A percentile compares a stretch with the other conserved stretches of the same genome.
These are phyloP conservation scores for Otis tarda DNA, from an alignment of 2,113 vertebrate species.

Conservation along the genomic window DNA sequence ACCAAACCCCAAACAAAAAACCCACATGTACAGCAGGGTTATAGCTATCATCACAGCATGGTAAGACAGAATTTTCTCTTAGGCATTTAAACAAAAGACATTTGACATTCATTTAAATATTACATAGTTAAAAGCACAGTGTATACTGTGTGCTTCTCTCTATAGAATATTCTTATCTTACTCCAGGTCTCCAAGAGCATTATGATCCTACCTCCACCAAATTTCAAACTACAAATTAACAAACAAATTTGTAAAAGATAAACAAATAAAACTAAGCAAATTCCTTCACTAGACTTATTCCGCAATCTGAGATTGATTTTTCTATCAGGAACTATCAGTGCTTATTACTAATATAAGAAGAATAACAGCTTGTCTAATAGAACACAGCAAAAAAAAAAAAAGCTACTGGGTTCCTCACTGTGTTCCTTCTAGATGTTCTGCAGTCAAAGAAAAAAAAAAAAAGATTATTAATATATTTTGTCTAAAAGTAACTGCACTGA, in stretches of 20 bases:
- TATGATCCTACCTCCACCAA: neutral
- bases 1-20: rapidly evolving
- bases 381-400: neutral
- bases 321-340: neutral
- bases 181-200: neutral
- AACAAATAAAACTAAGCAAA: neutral
- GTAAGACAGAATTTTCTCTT: neutral
- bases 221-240: neutral
- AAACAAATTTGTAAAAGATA: neutral
- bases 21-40: neutral
- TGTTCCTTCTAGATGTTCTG: neutral
- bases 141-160: neutral
- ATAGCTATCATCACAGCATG: neutral
- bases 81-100: neutral
- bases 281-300: neutral
- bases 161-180: neutral
- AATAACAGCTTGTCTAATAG: neutral
- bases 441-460: neutral
- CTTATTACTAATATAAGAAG: neutral
- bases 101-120: neutral
- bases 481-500: neutral
- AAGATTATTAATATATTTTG: neutral
- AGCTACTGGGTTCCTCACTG: neutral
- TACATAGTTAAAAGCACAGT: neutral
- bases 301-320: neutral